A percentile compares a stretch with the other conserved stretches of the same genome.
phyloP scores from a whole-genome alignment of 2,797 vertebrate species.

The Cygnus olor region DNA sequence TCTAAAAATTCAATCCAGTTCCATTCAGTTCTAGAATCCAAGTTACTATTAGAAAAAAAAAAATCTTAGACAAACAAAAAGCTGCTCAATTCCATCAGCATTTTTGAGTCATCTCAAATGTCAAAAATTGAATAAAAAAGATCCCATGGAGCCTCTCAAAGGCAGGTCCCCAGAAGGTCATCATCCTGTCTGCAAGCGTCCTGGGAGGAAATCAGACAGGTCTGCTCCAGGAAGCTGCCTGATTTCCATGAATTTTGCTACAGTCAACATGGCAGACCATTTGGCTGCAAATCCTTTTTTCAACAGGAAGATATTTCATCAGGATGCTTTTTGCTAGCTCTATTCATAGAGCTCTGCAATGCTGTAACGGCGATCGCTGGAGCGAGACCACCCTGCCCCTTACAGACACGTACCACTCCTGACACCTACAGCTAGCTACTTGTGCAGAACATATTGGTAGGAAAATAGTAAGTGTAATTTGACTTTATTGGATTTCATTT shows the following conservation, averaged over 20 bases:
- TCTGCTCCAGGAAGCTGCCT: background rate
- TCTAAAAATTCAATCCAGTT: background rate
- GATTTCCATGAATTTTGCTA: background rate
- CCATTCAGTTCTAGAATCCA: background rate
- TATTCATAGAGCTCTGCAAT: background rate
- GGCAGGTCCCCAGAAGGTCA: background rate
- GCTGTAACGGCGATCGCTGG: background rate
- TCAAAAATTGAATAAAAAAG: background rate
- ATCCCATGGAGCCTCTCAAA: background rate
- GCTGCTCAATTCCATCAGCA: background rate
- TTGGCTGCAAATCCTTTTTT: background rate
- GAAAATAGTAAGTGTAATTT: background rate
- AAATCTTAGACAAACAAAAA: background rate
- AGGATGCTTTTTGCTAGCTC: background rate
- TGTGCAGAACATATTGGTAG: background rate
- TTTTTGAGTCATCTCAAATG: background rate
- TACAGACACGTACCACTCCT: background rate
- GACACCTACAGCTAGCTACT: background rate
- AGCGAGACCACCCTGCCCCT: background rate
- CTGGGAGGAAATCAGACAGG: background rate
- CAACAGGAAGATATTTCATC: background rate
- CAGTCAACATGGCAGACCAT: background rate
- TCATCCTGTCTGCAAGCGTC: background rate
- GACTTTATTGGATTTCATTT: background rate
- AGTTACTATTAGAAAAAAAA: background rate